Evolutionary conservation across 2,888 invertebrate genomes (phyloP), one percentile per base, ranked within the genome.

Genomic region (Patella pellucida): DNA sequence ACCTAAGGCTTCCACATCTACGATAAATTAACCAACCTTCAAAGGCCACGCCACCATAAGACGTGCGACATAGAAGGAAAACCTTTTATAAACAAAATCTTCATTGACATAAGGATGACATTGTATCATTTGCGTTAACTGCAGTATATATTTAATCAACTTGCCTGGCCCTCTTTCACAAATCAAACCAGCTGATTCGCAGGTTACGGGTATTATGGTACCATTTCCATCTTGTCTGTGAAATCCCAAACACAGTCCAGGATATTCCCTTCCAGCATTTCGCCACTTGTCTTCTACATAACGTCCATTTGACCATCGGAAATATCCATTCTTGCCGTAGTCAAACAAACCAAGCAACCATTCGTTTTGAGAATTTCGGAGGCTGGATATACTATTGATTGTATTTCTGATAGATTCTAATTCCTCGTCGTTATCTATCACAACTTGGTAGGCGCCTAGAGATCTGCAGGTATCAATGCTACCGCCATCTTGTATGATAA

Each of bases 81-180:
- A 41, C 9, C 1, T 41, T 41, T 41, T 9, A 41, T 9, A 7
- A 7, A 41, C 9, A 41, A 41, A 41, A 5, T 41, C 41, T 0
- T 41, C 9, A 41, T 41, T 41, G 9, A 9, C 41, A 41, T 41
- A 41, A 41, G 41, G 41, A 9, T 41, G 41, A 9, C 9, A 41
- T 41, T 9, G 41, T 41, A 41, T 41, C 41, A 41, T 41, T 41
- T 9, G 9, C 41, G 9, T 9, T 41, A 1, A 41, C 41, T 9
- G 9, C 41, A 41, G 9, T 9, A 41, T 41, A 41, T 9, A 9
- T 41, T 41, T 41, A 1, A 41, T 41, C 41, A 41, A 9, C 41
- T 41, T 41, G 41, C 62, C 62, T 62, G 62, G 23, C 23, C 62
- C 62, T 14, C 23, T 62, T 62, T 62, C 62, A 62, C 62, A 62